Conservation (phyloP, 2,888 invertebrate genomes). For the Stenolophus ochropezus region DNA sequence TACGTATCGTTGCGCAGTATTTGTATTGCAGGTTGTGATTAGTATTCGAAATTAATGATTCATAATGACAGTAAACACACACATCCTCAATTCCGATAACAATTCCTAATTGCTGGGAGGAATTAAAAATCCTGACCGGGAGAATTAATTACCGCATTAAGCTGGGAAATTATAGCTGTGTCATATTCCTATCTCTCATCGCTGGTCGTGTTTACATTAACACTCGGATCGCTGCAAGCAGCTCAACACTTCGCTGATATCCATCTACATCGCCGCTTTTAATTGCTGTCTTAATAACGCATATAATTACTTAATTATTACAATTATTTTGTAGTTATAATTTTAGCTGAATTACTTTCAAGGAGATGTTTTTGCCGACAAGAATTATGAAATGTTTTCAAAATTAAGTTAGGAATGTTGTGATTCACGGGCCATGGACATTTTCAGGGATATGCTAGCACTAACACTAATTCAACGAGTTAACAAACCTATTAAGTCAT, state of each 20-base stretch:
- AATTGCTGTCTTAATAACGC: conserved; percentile 39
- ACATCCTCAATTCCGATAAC: conserved; percentile 28
- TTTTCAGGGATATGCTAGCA: no score
- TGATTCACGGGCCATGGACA: no score
- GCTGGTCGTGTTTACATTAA: conserved; percentile 16
- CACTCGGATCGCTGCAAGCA: not conserved
- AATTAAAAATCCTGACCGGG: conserved; percentile 18
- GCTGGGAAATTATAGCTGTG: conserved; percentile 25
- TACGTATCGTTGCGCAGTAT: not conserved
- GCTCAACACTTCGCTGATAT: conserved; percentile 18
- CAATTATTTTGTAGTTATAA: conserved; percentile 46
- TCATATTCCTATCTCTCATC: conserved; percentile 37
- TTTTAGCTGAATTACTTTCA: conserved; percentile 25
- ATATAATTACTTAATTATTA: conserved; percentile 42
- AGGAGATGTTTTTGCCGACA: conserved; percentile 10
- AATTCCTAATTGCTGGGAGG: conserved; percentile 19
- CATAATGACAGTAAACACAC: not conserved
- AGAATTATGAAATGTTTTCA: conserved; percentile 5
- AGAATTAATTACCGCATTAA: conserved; percentile 37
- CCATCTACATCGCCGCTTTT: conserved; percentile 25
- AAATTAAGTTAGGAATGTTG: conserved; percentile 1
- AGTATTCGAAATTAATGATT: not conserved
- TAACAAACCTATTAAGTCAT: no score
- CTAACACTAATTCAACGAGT: not conserved
- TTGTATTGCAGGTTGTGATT: not conserved